Conservation (phyloP, 2,888 invertebrate genomes). For the Hypselothyrea guttata region DNA sequence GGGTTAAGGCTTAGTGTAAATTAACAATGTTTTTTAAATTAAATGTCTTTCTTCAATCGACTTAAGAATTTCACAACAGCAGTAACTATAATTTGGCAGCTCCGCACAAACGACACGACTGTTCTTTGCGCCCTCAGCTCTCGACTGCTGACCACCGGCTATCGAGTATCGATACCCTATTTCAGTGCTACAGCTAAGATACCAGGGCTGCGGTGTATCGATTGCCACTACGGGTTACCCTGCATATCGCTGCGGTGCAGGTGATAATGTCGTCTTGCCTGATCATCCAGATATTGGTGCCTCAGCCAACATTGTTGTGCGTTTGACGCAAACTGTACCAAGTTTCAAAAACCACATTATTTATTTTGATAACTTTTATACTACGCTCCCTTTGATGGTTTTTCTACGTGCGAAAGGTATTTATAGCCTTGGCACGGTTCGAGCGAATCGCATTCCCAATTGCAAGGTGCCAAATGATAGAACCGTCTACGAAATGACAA, state of each 20-base stretch:
- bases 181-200: slow-evolving; percentile 9
- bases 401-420: slow-evolving; percentile 19
- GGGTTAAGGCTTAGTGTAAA: no score
- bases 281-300: slow-evolving; percentile 25
- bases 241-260: not conserved
- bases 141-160: no score
- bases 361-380: slow-evolving; percentile 13
- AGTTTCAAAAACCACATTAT: slow-evolving; percentile 6
- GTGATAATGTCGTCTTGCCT: slow-evolving; percentile 12
- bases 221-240: no score
- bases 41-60: no score
- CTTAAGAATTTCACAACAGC: no score
- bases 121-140: no score
- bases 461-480: slow-evolving; percentile 15
- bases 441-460: not conserved
- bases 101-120: no score
- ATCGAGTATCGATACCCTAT: no score
- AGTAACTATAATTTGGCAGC: no score
- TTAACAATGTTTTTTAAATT: no score
- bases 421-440: slow-evolving; percentile 8
- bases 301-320: slow-evolving; percentile 25
- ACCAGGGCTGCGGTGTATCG: slow-evolving; percentile 5
- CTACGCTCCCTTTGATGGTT: slow-evolving; percentile 15
- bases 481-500: slow-evolving; percentile 6
- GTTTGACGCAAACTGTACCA: slow-evolving; percentile 14